These are phyloP conservation scores for Spicauda simplicius DNA, from an alignment of 2,888 invertebrate genomes.

Conservation along the genomic window DNA sequence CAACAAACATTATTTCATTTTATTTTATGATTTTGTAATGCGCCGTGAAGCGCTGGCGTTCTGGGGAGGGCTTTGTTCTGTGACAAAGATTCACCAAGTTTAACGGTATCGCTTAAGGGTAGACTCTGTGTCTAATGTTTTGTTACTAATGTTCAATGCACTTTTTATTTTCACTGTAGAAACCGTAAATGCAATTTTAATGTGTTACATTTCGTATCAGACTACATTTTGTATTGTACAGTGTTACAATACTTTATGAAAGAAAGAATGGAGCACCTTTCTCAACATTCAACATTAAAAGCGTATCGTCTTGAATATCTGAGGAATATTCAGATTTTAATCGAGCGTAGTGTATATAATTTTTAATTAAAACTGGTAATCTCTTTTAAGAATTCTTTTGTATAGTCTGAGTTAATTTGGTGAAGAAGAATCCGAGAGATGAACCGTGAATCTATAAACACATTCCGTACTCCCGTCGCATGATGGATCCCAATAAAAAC, in stretches of 20 bases:
- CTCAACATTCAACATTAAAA: conserved; percentile 4
- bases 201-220: conserved; percentile 9
- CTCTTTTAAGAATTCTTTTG: conserved; percentile 29
- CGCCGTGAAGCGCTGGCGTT: conserved; percentile 73
- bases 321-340: conserved; percentile 16
- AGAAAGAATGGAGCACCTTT: not conserved
- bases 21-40: conserved; percentile 78
- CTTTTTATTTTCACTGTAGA: conserved; percentile 39
- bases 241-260: not conserved
- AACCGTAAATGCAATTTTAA: conserved; percentile 29
- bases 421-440: conserved; percentile 55
- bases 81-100: conserved; percentile 63
- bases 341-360: conserved; percentile 37
- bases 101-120: conserved; percentile 53
- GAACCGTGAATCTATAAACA: conserved; percentile 77
- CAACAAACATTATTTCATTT: conserved; percentile 82
- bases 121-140: conserved; percentile 53
- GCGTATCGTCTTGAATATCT: conserved; percentile 25
- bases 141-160: conserved; percentile 54
- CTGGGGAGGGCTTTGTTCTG: conserved; percentile 67
- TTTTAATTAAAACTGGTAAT: conserved; percentile 41
- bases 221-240: not conserved
- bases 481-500: conserved; percentile 71
- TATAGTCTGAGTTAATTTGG: conserved; percentile 58
- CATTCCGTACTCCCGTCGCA: conserved; percentile 76